phyloP scores from a whole-genome alignment of 2,888 invertebrate genomes.

The Serripes groenlandicus region DNA sequence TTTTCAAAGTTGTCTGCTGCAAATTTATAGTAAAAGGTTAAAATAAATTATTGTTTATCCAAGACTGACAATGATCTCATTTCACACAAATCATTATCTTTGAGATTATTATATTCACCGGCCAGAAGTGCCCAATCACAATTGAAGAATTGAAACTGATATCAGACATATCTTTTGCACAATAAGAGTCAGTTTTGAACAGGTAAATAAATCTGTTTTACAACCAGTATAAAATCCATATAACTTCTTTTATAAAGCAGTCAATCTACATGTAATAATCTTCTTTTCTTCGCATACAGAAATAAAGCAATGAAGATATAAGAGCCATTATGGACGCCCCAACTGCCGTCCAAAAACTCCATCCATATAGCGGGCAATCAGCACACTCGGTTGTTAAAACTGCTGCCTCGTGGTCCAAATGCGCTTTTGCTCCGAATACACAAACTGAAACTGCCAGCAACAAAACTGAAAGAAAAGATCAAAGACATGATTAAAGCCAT shows the following conservation, averaged over 20 bases:
- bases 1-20: background rate
- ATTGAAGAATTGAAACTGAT: background rate
- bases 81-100: background rate
- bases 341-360: slow-evolving; percentile 82
- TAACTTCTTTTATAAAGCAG: background rate
- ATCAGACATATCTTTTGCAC: background rate
- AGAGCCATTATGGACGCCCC: slow-evolving; percentile 78
- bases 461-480: slow-evolving; percentile 75
- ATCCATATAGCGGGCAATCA: slow-evolving; percentile 70
- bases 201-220: too few relatives aligned
- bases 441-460: slow-evolving; percentile 78
- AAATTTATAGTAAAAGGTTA: too few relatives aligned
- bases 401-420: slow-evolving; percentile 71
- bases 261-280: slow-evolving; percentile 45
- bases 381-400: slow-evolving; percentile 64
- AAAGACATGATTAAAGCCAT: too few relatives aligned
- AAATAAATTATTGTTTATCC: too few relatives aligned
- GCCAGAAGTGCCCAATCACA: background rate
- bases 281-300: slow-evolving; percentile 77
- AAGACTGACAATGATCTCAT: too few relatives aligned
- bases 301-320: slow-evolving; percentile 78
- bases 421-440: slow-evolving; percentile 80
- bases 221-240: background rate
- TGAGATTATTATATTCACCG: background rate
- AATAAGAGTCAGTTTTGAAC: background rate